A percentile compares a stretch with the other conserved stretches of the same genome.
phyloP scores from a whole-genome alignment of 2,113 vertebrate genomes.

The Polyodon spathula region DNA sequence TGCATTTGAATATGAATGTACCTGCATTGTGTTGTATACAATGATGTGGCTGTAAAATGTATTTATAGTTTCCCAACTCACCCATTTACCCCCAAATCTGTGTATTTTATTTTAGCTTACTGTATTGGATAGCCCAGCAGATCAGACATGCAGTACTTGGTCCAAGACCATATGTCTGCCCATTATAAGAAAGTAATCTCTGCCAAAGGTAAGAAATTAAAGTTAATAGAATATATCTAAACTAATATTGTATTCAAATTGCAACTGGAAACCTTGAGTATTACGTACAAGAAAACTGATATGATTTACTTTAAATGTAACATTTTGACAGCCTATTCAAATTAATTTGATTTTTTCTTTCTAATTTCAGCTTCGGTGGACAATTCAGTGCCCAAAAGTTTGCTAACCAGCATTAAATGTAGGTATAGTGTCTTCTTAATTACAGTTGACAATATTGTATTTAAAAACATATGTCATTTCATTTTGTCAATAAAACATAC shows the following conservation, averaged over 20 bases:
- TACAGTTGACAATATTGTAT: no score
- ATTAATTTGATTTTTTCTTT: conserved; percentile 30
- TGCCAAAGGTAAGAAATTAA: conserved; percentile 76
- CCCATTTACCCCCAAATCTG: no score
- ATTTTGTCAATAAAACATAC: neutral
- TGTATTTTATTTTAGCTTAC: conserved; percentile 43
- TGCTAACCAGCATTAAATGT: conserved; percentile 74
- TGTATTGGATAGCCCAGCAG: conserved; percentile 64
- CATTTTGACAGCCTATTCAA: no score
- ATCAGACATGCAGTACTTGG: conserved; percentile 60
- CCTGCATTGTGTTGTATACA: no score
- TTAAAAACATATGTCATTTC: neutral
- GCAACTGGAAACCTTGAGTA: no score
- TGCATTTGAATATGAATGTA: no score
- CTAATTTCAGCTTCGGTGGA: conserved; percentile 74
- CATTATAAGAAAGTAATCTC: conserved; percentile 90
- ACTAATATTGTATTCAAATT: no score
- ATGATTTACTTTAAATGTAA: no score
- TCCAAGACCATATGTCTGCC: conserved; percentile 83
- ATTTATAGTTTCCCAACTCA: no score
- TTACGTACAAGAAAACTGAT: no score
- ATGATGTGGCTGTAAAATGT: no score
- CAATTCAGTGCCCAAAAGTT: conserved; percentile 73
- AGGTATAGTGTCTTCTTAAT: conserved; percentile 43
- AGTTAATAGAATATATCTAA: no score